phyloP scores from a whole-genome alignment of 2,888 invertebrate genomes.

The Trichogramma evanescens region DNA sequence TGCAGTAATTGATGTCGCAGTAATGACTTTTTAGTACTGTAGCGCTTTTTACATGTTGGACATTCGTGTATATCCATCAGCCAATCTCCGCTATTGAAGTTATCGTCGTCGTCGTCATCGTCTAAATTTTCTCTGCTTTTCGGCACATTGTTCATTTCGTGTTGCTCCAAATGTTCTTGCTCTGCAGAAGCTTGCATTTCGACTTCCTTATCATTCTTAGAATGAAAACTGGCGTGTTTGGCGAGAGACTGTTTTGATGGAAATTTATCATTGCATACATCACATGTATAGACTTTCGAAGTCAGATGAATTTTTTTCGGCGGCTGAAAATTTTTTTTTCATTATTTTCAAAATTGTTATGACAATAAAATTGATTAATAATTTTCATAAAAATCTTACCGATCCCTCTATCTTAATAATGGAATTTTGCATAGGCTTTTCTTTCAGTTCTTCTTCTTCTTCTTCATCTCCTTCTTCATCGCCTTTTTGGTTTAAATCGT shows the following conservation, averaged over 20 bases:
- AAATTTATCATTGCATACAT: constrained; percentile 37
- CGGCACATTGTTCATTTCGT: constrained; percentile 32
- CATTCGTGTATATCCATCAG: constrained; percentile 44
- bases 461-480: constrained; percentile 25
- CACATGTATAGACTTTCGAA: constrained; percentile 36
- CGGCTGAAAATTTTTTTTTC: neutral
- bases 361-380: no score
- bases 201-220: no score
- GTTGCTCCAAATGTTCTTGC: constrained; percentile 32
- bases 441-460: constrained; percentile 28
- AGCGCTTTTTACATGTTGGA: constrained; percentile 41
- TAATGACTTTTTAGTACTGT: constrained; percentile 44
- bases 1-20: constrained; percentile 43
- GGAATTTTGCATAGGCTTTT: neutral
- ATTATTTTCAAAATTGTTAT: no score
- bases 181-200: no score
- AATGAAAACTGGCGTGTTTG: constrained; percentile 27
- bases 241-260: constrained; percentile 38
- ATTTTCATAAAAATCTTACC: no score
- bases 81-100: constrained; percentile 42
- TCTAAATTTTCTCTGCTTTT: constrained; percentile 25
- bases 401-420: no score
- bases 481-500: constrained; percentile 34
- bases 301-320: constrained; percentile 23
- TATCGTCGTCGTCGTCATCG: constrained; percentile 40